A percentile compares a stretch with the other conserved stretches of the same genome.
phyloP scores from a whole-genome alignment of 2,888 invertebrate genomes.

The Coremacera marginata region DNA sequence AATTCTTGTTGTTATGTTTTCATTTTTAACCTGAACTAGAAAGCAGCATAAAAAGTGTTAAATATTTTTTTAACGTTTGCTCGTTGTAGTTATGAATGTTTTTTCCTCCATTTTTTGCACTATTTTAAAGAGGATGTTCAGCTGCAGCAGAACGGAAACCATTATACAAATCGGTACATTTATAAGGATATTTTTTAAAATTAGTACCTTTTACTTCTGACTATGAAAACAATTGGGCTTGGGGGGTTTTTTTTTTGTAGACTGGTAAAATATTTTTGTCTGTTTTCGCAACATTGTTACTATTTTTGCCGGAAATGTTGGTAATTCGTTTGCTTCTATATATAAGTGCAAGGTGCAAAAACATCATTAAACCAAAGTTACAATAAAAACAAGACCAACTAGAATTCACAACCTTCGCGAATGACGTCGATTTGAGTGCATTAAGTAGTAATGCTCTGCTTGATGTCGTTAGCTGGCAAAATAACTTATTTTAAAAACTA shows the following conservation, averaged over 20 bases:
- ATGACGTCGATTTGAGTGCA: neutral
- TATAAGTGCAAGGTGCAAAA: neutral
- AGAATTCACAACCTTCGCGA: neutral
- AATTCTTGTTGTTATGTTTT: neutral
- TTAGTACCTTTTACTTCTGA: too few species aligned
- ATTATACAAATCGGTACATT: too few species aligned
- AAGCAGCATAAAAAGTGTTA: neutral
- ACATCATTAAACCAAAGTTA: neutral
- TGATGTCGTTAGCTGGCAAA: neutral
- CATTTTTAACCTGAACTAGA: neutral
- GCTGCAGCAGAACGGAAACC: too few species aligned
- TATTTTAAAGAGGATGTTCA: too few species aligned
- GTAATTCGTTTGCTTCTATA: too few species aligned
- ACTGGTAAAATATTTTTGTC: neutral
- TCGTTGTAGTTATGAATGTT: too few species aligned
- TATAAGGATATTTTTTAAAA: too few species aligned
- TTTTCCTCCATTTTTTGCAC: too few species aligned
- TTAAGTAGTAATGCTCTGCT: neutral
- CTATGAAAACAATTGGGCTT: too few species aligned
- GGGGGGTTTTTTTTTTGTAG: neutral
- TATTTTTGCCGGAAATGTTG: neutral
- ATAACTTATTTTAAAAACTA: too few species aligned
- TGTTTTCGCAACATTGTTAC: neutral
- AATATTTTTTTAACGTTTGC: too few species aligned
- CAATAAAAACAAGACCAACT: too few species aligned